A percentile compares a stretch with the other conserved stretches of the same genome.
phyloP scores from a whole-genome alignment of 2,113 vertebrate species.

The Trematomus loennbergii region DNA sequence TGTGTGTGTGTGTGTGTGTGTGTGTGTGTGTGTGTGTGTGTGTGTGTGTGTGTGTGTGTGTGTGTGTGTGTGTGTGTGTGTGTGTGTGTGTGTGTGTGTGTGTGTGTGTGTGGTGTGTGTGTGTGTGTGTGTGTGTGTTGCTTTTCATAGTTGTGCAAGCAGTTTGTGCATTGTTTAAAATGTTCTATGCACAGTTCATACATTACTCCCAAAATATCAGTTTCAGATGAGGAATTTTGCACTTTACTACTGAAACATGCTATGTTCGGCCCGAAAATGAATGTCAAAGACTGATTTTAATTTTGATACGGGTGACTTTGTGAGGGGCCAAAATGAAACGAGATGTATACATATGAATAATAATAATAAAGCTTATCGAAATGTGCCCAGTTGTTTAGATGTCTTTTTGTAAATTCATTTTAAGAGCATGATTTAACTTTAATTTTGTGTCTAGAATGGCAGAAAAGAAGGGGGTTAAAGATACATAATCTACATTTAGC shows the following conservation, averaged over 20 bases:
- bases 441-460: background rate
- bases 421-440: background rate
- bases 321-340: conserved; percentile 45
- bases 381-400: conserved; percentile 5
- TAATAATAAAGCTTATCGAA: conserved; percentile 60
- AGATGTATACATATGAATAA: conserved; percentile 7
- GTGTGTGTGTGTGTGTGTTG: too few species aligned
- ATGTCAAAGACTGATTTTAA: conserved; percentile 49
- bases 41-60: too few species aligned
- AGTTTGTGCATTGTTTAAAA: conserved; percentile 37
- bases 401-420: background rate
- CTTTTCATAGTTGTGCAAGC: conserved; percentile 49
- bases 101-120: too few species aligned
- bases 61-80: too few species aligned
- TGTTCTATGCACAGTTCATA: conserved; percentile 62
- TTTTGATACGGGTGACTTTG: conserved; percentile 50
- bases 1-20: background rate
- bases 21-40: too few species aligned
- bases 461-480: background rate
- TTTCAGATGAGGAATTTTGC: conserved; percentile 64
- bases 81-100: too few species aligned
- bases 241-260: conserved; percentile 62
- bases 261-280: conserved; percentile 46
- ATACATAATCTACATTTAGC: background rate
- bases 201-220: conserved; percentile 23